Base-by-base conservation (phyloP, 2,797 vertebrate species). In the Gadopsis marmoratus region DNA sequence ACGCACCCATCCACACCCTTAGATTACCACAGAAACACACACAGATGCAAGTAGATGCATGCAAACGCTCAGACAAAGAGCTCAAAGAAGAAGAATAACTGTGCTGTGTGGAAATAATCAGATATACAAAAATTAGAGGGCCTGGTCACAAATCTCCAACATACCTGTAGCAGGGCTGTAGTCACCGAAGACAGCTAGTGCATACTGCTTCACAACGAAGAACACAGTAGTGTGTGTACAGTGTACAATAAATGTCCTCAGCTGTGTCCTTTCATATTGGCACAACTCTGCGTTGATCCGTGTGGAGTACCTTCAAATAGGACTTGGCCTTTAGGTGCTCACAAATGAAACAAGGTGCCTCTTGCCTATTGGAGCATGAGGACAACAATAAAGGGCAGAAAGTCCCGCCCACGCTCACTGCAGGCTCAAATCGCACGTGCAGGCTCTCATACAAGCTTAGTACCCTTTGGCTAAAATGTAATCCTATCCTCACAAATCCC, bases 151-250 rank as follows among this genome's bases (percentile, higher is more conserved):
- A 39, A 68, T 80, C 72, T 81, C 64, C 12, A 74, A 65, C 88
- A 84, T 88, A 91, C 91, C 92, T 92, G 89, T 47, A 81, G 82
- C 58, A 43, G 71, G 14, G 72, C 71, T 72, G 68, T 1, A 56
- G 78, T 86, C 70, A 71, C 45, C 56, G 23, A 48, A 62, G 26
- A 61, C 69, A 75, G 81, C 76, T 65, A 55, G 51, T 29, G n/a
- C 62, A 71, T 12, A 11, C 1, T 58, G 64, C 39, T 8, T 61
- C 33, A 68, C 23, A 60, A 56, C 43, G 26, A 76, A 78, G 65
- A 68, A 50, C 29, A 21, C 48, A 53, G 58, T 13, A 16, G 8
- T 78, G 17, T 29, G 50, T 68, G 29, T 31, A 48, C 37, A 29
- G 33, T 60, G 69, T 33, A 17, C 23, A 69, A 35, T 43, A 45